phyloP scores from a whole-genome alignment of 2,888 invertebrate species.

The Drosophila quasianomalipes region DNA sequence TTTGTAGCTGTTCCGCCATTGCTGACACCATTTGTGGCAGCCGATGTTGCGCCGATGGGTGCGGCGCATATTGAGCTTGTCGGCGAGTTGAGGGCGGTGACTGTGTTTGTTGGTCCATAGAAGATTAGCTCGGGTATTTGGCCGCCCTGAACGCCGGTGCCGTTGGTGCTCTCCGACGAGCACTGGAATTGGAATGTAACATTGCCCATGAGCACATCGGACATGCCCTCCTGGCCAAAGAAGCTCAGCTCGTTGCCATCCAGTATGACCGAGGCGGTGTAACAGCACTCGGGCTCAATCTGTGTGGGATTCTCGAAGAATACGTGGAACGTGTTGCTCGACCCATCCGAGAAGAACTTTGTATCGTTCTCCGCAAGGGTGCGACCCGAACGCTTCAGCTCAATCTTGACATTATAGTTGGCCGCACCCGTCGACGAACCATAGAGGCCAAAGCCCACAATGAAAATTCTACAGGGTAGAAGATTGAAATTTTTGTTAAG shows the following conservation, averaged over 20 bases:
- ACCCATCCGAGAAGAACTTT: conserved; percentile 98
- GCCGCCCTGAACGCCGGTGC: conserved; percentile 98
- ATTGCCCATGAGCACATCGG: conserved; percentile 96
- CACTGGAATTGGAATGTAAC: conserved; percentile 99
- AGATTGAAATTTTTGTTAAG: background rate
- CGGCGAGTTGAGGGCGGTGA: conserved; percentile 84
- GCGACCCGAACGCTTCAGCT: conserved; percentile 94
- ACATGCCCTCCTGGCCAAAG: conserved; percentile 98
- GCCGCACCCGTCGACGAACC: conserved; percentile 98
- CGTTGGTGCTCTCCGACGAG: conserved; percentile 98
- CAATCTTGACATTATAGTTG: conserved; percentile 97
- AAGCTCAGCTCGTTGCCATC: conserved; percentile 98
- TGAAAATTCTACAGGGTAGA: conserved; percentile 90
- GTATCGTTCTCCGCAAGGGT: conserved; percentile 96
- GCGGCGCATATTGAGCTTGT: conserved; percentile 83
- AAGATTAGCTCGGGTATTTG: conserved; percentile 99
- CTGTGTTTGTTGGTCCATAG: conserved; percentile 93
- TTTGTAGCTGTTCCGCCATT: conserved; percentile 19
- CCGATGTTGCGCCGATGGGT: conserved; percentile 65
- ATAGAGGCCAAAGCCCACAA: conserved; percentile 97
- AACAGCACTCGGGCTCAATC: conserved; percentile 96
- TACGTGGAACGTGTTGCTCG: conserved; percentile 97
- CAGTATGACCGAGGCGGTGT: conserved; percentile 97
- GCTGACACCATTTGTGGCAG: conserved; percentile 21
- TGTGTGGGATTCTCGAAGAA: conserved; percentile 92